Percentiles rank a stretch among this genome's conserved stretches.
Evolutionary conservation across 2,113 vertebrate species (phyloP).

Genomic region (Perognathus longimembris): DNA sequence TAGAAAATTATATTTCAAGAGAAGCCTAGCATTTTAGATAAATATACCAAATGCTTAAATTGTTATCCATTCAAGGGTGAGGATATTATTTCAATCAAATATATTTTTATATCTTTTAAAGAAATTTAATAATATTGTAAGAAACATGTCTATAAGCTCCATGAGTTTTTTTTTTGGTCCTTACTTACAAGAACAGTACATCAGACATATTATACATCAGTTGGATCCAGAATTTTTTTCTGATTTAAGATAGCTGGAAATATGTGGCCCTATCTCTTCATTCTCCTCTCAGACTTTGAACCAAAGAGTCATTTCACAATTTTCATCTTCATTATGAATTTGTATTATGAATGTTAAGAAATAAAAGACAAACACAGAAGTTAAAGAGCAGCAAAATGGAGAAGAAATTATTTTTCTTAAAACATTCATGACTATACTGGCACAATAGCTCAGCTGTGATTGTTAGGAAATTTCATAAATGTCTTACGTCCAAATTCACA

Average conservation of each 20-base stretch:
- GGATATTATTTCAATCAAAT: neutral
- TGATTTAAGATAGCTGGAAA: neutral
- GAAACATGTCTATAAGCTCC: neutral
- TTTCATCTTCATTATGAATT: slow-evolving; percentile 33
- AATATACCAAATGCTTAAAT: neutral
- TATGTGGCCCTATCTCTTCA: neutral
- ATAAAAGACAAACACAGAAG: neutral
- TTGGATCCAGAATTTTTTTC: neutral
- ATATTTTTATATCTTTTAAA: neutral
- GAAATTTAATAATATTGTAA: neutral
- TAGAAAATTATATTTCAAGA: slow-evolving; percentile 57
- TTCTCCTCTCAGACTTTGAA: neutral
- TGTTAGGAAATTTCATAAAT: slow-evolving; percentile 16
- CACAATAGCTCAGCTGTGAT: neutral
- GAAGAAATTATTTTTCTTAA: neutral
- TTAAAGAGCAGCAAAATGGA: neutral
- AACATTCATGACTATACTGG: slow-evolving; percentile 24
- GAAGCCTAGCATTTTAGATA: slow-evolving; percentile 14
- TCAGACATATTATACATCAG: neutral
- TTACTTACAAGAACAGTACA: neutral
- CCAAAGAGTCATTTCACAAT: neutral
- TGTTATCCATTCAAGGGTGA: neutral
- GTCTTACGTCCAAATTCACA: slow-evolving; percentile 41
- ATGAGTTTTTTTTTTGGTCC: neutral
- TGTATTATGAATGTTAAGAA: neutral